Base-by-base conservation (phyloP, 2,797 vertebrate genomes). In the Somateria mollissima region DNA sequence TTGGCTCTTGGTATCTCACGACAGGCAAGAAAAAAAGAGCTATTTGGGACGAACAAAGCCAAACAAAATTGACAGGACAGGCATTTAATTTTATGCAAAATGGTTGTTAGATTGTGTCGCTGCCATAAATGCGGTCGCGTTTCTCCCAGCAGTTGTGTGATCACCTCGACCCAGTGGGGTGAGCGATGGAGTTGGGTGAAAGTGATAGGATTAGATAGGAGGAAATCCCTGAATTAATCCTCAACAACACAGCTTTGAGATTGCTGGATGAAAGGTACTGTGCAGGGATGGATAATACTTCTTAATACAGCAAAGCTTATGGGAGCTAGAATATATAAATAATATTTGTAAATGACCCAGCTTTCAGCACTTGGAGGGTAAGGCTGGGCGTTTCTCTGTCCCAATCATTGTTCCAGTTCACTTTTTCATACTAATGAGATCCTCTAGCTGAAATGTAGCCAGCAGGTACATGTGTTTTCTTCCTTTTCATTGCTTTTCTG, bases 201-300 rank as follows among this genome's bases (percentile, higher is more conserved):
- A 49, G 36, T 25, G 20, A 32, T 43, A 22, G 72, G 27, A 88
- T 83, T 64, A 80, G 49, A 4, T 49, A 18, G 15, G 65, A 87
- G 81, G 81, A 79, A 93, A 82, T 57, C 30, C 15, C 43, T 65
- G 54, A 64, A 74, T 82, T 90, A 88, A 84, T 84, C 58, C 53
- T 36, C 54, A 67, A 10, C 71, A 77, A 34, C 7, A 3, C 6
- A 21, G 34, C 64, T 57, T 37, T 28, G 64, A 47, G 81, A 9
- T 20, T 27, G 43, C 62, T 65, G 58, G 45, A 6, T 66, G 34
- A 47, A 90, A 66, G 61, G 17, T 53, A 27, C 62, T 71, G 0
- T 6, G 13, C 53, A 25, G 53, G 45, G 30, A 11, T 71, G 84
- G 58, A 13, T 79, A 34, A 5, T 79, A 30, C 30, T 49, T 74